A percentile compares a stretch with the other conserved stretches of the same genome.
phyloP scores from a whole-genome alignment of 2,888 invertebrate species.

The Strigamia maritima region DNA sequence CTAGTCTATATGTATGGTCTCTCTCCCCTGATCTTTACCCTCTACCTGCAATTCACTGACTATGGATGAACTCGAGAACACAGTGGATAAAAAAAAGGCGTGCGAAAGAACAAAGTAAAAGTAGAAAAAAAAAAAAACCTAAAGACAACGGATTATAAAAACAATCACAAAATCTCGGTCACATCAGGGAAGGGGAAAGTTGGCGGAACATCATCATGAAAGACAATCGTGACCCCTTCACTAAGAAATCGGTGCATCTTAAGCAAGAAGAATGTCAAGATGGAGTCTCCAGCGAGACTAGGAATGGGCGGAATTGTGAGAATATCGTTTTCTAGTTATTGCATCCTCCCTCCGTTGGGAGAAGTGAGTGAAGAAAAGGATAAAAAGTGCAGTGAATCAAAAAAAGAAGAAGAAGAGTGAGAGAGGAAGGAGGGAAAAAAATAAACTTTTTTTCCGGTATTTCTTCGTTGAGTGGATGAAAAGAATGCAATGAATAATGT shows the following conservation, averaged over 20 bases:
- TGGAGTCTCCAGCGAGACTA: slow-evolving; percentile 4
- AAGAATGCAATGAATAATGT: too few relatives aligned
- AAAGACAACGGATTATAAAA: neutral
- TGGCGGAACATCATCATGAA: neutral
- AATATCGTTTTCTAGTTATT: slow-evolving; percentile 2
- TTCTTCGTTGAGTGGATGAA: neutral
- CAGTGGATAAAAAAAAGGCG: neutral
- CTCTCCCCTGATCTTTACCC: neutral
- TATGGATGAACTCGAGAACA: neutral
- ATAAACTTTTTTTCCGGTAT: neutral
- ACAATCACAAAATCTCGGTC: neutral
- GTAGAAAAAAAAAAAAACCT: neutral
- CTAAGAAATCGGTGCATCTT: neutral
- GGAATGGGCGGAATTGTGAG: neutral
- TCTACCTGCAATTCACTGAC: neutral
- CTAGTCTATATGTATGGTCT: neutral
- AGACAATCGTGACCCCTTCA: neutral
- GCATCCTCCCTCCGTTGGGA: neutral
- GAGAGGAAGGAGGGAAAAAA: too few relatives aligned
- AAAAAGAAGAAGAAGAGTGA: neutral
- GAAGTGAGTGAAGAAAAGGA: neutral
- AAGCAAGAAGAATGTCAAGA: slow-evolving; percentile 4
- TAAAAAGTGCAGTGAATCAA: slow-evolving; percentile 4
- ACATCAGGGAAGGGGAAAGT: neutral
- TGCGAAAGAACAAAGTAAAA: neutral